Conservation (phyloP, 2,113 vertebrate genomes). For the Emydocephalus ijimae region DNA sequence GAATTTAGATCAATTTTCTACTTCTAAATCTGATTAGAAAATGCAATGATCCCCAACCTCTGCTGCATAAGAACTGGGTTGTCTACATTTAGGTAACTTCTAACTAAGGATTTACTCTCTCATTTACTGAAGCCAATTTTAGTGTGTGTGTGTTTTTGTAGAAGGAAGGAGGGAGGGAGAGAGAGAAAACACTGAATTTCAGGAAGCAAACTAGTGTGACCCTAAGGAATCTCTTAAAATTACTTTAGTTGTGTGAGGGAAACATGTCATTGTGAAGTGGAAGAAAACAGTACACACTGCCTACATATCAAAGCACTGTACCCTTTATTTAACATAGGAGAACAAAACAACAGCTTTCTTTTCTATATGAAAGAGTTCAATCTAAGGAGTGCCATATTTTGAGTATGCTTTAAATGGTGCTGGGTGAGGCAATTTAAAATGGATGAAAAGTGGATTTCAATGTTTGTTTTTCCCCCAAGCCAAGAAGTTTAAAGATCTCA, state of each 20-base stretch:
- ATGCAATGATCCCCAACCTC: neutral
- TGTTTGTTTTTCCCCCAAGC: neutral
- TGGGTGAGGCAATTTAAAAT: slow-evolving; percentile 10
- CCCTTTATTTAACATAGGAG: neutral
- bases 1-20: neutral
- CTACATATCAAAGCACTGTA: neutral
- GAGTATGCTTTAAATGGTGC: slow-evolving; percentile 6
- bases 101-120: neutral
- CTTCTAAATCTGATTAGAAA: neutral
- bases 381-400: slow-evolving; percentile 10
- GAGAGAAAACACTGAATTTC: neutral
- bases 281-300: neutral
- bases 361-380: slow-evolving; percentile 9
- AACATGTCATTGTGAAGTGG: neutral
- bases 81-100: neutral
- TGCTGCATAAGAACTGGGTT: neutral
- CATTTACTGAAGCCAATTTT: neutral
- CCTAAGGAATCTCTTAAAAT: neutral
- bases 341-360: neutral
- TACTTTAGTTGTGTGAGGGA: neutral
- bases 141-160: neutral
- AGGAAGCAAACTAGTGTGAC: neutral
- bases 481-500: neutral
- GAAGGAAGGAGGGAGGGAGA: neutral
- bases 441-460: slow-evolving; percentile 10